phyloP scores from a whole-genome alignment of 2,888 invertebrate genomes.

The Deroplatys truncata region DNA sequence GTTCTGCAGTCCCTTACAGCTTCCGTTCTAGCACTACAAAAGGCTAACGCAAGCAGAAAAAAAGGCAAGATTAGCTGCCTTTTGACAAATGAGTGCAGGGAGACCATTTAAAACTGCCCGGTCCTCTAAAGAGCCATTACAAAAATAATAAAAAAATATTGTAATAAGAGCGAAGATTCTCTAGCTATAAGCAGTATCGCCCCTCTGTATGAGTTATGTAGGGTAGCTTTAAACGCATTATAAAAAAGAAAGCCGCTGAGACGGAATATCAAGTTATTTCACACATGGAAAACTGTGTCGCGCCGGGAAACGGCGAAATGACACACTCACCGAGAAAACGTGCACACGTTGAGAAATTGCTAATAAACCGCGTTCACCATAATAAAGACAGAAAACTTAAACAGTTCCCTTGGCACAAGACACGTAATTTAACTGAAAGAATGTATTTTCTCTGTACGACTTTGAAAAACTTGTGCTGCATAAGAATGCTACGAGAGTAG shows the following conservation, averaged over 20 bases:
- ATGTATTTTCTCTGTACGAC: neutral
- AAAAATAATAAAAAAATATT: neutral
- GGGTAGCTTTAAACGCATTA: neutral
- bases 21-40: neutral
- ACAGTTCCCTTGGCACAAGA: neutral
- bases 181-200: neutral
- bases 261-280: neutral
- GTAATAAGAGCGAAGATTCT: neutral
- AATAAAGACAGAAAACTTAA: neutral
- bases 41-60: neutral
- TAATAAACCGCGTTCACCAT: neutral
- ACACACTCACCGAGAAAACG: neutral
- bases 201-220: neutral
- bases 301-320: neutral
- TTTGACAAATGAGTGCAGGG: neutral
- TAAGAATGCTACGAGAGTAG: no score
- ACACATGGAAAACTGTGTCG: neutral
- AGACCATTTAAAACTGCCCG: neutral
- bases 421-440: neutral
- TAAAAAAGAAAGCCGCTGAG: neutral
- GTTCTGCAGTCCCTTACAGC: neutral
- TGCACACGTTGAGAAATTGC: neutral
- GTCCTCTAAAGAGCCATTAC: neutral
- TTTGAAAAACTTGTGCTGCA: neutral
- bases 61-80: neutral